Base-by-base conservation (phyloP, 2,113 vertebrate species). In the Tichodroma muraria region DNA sequence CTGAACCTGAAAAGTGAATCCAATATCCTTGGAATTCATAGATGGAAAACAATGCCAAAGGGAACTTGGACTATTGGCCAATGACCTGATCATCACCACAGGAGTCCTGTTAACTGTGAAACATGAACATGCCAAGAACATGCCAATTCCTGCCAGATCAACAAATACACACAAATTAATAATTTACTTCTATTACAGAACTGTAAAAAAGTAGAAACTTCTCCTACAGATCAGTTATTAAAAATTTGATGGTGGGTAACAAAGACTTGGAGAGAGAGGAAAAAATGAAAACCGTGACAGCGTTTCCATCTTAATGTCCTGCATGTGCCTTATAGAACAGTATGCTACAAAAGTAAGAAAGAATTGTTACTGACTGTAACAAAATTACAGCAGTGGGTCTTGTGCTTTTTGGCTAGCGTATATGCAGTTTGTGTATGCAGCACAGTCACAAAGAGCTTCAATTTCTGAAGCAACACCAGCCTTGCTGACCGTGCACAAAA, bases 401-500 rank as follows among this genome's bases (percentile, higher is more conserved):
- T 24, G 5, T 33, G 11, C 1, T 37, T 47, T 79, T 64, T 83
- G 23, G 9, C 42, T 60, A 23, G 18, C 20, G 9, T 5, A 6
- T 11, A 31, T 37, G 8, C 4, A 28, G 4, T 22, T 59, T 72
- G 21, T 28, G 3, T 69, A 12, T 42, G 22, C 6, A 19, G 10
- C 8, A 33, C 8, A 30, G 6, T 8, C 3, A 4, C 19, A 56
- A 69, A 86, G 28, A 22, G 37, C 8, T 80, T 90, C 27, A 4
- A 6, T 60, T 76, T 53, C 68, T 60, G 27, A 24, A 76, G 21
- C 8, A 71, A 56, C n/a, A 56, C 31, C 16, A 56, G 45, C 18
- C 27, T 72, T 88, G 30, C 30, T 90, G 20, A 66, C 18, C 6
- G 0, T 13, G 16, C 49, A 61, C 0, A 0, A 21, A 75, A 30